Base-by-base conservation (phyloP, 2,888 invertebrate species). In the Aphidoletes aphidimyza region DNA sequence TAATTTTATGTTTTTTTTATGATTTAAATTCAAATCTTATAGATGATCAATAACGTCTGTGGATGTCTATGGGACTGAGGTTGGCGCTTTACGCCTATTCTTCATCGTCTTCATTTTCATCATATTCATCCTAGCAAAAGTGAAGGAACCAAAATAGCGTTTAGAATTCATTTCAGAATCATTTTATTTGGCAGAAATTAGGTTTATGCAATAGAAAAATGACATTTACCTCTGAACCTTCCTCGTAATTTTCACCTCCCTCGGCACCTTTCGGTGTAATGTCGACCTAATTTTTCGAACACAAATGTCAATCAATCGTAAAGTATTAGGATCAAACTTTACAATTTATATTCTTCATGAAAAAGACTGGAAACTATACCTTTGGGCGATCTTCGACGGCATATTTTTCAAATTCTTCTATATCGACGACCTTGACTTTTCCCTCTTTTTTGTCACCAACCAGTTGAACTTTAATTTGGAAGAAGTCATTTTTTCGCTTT, bases 401-500 rank as follows among this genome's bases (percentile, higher is more conserved):
- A 5, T 85, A 84, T 81, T 84, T 84, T 39, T 85, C 85, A 22
- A 87, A 84, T 83, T 85, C 86, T 22, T 83, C 83, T 0, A 86
- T 78, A 85, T 88, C 87, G n/a, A 87, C 86, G 6, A 89, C 86
- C 85, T 88, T 87, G 0, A 90, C 88, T 26, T 89, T 88, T 22
- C 89, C 87, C 42, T 84, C 85, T 26, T 86, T 86, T 26, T 86
- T 86, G 19, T 86, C 86, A 34, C 86, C 87, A 85, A 89, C 85
- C 22, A 88, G 88, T 85, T 88, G 89, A 3, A 89, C 90, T 86
- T 88, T 87, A 0, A 90, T 87, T 81, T 87, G 87, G n/a, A 88
- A 87, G 83, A 89, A 90, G 84, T 90, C 90, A 30, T 87, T 87
- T 84, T 89, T 87, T 2, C 89, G 88, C 85, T 89, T 88, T 42